Conservation (phyloP, 2,113 vertebrate genomes). For the Atherinomorus stipes region DNA sequence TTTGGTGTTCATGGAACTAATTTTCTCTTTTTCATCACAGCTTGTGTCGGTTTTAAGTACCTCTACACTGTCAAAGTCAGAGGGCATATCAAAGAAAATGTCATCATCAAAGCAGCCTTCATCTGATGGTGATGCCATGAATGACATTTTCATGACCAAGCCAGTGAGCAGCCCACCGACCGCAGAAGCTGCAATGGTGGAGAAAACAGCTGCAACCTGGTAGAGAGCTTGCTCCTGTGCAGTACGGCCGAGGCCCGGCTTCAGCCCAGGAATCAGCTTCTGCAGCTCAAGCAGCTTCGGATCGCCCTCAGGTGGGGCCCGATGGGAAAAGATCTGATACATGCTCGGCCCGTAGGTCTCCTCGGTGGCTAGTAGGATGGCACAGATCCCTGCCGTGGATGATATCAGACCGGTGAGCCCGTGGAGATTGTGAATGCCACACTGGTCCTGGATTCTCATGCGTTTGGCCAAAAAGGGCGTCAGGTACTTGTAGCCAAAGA, state of each 20-base stretch:
- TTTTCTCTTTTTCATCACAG: constrained; percentile 29
- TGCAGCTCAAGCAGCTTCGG: constrained; percentile 56
- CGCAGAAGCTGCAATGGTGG: constrained; percentile 61
- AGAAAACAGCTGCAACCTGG: constrained; percentile 74
- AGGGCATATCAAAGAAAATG: constrained; percentile 78
- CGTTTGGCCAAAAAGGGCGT: constrained; percentile 77
- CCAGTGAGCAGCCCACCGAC: constrained; percentile 75
- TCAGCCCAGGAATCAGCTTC: constrained; percentile 69
- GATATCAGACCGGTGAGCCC: constrained; percentile 86
- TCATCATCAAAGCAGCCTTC: constrained; percentile 80
- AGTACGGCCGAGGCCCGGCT: constrained; percentile 57
- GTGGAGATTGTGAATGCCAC: constrained; percentile 89
- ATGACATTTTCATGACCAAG: constrained; percentile 71
- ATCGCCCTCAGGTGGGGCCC: constrained; percentile 58
- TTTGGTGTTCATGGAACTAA: constrained; percentile 16
- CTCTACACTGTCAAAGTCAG: constrained; percentile 44
- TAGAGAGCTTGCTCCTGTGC: constrained; percentile 71
- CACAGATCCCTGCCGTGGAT: constrained; percentile 73
- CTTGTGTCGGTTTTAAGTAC: not conserved
- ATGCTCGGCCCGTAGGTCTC: constrained; percentile 72
- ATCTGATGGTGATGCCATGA: constrained; percentile 72
- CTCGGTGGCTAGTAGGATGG: constrained; percentile 71
- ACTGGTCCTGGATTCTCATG: constrained; percentile 83
- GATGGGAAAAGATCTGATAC: constrained; percentile 66
- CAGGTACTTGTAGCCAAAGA: constrained; percentile 85